Base-by-base conservation (phyloP, 2,888 invertebrate genomes). In the Brachycybe producta region DNA sequence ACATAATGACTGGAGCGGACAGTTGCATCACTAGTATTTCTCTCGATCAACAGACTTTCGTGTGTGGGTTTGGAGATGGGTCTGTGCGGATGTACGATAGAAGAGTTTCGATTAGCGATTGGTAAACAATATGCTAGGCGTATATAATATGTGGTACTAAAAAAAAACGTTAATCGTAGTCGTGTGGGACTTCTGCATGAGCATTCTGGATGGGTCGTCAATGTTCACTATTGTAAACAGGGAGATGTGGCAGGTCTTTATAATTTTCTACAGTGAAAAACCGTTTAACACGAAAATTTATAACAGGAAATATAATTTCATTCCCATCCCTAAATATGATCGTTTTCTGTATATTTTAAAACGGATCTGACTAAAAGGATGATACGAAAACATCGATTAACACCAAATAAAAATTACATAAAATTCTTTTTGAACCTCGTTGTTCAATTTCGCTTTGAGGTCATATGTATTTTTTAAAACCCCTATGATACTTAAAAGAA, bases 1-100 rank as follows among this genome's bases (percentile, higher is more conserved):
- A 91, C 67, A 76, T 91, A 56, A 75, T 78, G 39, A 84, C 88
- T 5, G 86, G 82, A 57, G 77, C 80, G 5, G 82, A 84, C 59
- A 76, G 75, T 59, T 75, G 77, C 60, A 75, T 79, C 8, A 80
- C 80, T 1, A 76, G 76, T 60, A 64, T 82, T 47, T 74, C 76
- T 54, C 72, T 68, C 57, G 72, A 67, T 58, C 43, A 41, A 38
- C 75, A 76, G 57, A 63, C 82, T 57, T 74, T 86, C 57, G 78
- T 79, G 41, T 77, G 79, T 56, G 94, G 95, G 13, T 90, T 85
- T 69, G 79, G 78, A 5, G 92, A 95, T 70, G 95, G 95, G 46
- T 78, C 81, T 5, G 82, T 94, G 40, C 75, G 86, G 53, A 70
- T 90, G 13, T 92, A 87, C 71, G 95, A 95, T 70, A 76, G 84